Evolutionary conservation across 2,113 vertebrate genomes (phyloP), one percentile per base, ranked within the genome.

Genomic region (Etheostoma spectabile): DNA sequence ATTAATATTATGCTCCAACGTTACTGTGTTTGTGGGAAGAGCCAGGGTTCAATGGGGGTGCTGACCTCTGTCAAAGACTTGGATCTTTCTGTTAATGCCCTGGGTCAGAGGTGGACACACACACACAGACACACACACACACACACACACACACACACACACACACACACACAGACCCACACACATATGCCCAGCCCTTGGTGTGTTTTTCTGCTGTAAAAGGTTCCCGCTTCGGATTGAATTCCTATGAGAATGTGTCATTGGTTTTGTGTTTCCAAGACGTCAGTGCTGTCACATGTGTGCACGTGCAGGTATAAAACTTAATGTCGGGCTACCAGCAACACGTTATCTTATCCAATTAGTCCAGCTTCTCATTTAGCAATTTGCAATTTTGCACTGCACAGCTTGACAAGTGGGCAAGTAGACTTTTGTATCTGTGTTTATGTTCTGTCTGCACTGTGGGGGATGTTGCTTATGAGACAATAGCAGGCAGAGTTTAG

Each of bases 21-120:
- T 70, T 75, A 24, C 74, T 15, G 27, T 74, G 74, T 61, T 67
- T 80, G 77, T 78, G 61, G 69, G 72, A 63, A 74, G 48, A 74
- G 67, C 21, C 1, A 3, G 35, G 45, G 48, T 45, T 84, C 77
- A 88, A 86, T 82, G 27, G 86, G 82, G 70, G 56, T n/a, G 7
- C 62, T 82, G 73, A 92, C 91, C 85, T 80, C 62, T 79, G 77
- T 82, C 69, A 74, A 15, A 68, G 77, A 66, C 48, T 70, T 10
- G 16, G 49, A 69, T 61, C 59, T 35, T 63, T 77, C 49, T 61
- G 61, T 80, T 91, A 90, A 91, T 83, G 75, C 45, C 52, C 56
- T 0, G 55, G 89, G 86, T 89, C 89, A 89, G 63, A 87, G 83
- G 77, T 91, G 48, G 51, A 68, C 49, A 64, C 65, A 57, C 62